phyloP scores from a whole-genome alignment of 2,888 invertebrate genomes.

The Phragmatobia fuliginosa region DNA sequence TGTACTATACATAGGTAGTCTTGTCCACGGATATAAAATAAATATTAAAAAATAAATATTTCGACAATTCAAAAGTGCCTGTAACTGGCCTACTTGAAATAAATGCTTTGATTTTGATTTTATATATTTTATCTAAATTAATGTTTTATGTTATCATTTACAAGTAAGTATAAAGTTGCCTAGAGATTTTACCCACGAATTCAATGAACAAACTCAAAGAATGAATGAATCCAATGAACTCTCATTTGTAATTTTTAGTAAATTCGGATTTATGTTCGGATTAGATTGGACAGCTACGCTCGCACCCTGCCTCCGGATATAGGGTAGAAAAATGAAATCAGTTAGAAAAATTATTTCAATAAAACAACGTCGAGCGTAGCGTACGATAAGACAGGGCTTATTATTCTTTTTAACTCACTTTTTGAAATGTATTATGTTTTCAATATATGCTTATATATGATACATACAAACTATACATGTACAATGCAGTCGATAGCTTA shows the following conservation, averaged over 20 bases:
- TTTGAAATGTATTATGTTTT: neutral
- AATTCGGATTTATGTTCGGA: slow-evolving; percentile 14
- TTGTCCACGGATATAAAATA: no score
- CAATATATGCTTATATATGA: neutral
- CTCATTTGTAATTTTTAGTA: slow-evolving; percentile 7
- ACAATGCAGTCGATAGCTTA: neutral
- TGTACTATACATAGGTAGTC: no score
- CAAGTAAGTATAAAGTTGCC: neutral
- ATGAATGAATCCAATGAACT: no score
- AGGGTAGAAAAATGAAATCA: slow-evolving; percentile 14
- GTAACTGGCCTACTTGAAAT: no score
- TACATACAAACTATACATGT: no score
- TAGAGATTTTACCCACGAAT: neutral
- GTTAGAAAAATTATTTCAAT: slow-evolving; percentile 12
- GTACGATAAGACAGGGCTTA: neutral
- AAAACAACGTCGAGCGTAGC: slow-evolving; percentile 12
- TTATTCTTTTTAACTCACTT: neutral
- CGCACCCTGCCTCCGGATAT: slow-evolving; percentile 5
- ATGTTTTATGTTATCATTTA: neutral
- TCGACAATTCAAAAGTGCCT: no score
- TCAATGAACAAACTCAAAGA: no score
- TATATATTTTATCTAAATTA: no score
- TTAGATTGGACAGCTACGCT: slow-evolving; percentile 11
- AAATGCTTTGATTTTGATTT: no score
- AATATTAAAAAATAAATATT: no score